Conservation (phyloP, 2,113 vertebrate species). For the Tragelaphus buxtoni region DNA sequence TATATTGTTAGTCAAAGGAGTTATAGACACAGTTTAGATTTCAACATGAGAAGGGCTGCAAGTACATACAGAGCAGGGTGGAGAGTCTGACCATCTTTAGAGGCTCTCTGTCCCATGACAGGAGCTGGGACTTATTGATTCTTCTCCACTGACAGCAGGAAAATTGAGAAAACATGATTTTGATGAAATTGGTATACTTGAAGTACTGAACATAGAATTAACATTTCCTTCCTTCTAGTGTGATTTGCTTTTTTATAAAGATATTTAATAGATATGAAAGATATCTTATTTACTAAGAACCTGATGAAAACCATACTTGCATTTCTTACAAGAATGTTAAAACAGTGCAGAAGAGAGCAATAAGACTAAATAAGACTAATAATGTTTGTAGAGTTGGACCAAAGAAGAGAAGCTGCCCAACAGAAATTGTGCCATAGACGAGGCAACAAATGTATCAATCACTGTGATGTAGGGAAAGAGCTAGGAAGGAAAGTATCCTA, state of each 20-base stretch:
- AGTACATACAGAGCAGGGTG: neutral
- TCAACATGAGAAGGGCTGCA: neutral
- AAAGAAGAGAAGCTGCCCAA: neutral
- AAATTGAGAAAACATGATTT: neutral
- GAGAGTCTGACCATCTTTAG: neutral
- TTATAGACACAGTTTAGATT: neutral
- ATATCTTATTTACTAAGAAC: neutral
- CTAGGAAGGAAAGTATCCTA: accelerated
- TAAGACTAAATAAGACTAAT: neutral
- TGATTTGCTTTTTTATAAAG: neutral
- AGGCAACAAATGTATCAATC: neutral
- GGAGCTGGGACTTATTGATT: neutral
- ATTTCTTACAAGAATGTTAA: neutral
- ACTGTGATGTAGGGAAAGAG: neutral
- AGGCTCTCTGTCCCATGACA: neutral
- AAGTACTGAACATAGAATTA: neutral
- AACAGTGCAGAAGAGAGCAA: neutral
- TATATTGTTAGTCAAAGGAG: neutral
- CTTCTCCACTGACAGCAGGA: neutral
- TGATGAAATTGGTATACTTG: neutral
- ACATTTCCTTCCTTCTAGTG: neutral
- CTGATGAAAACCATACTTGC: neutral
- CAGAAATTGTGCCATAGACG: neutral
- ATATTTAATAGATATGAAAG: neutral
- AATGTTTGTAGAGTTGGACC: neutral